phyloP scores from a whole-genome alignment of 2,797 vertebrate genomes.

The Poliocrania exsul region DNA sequence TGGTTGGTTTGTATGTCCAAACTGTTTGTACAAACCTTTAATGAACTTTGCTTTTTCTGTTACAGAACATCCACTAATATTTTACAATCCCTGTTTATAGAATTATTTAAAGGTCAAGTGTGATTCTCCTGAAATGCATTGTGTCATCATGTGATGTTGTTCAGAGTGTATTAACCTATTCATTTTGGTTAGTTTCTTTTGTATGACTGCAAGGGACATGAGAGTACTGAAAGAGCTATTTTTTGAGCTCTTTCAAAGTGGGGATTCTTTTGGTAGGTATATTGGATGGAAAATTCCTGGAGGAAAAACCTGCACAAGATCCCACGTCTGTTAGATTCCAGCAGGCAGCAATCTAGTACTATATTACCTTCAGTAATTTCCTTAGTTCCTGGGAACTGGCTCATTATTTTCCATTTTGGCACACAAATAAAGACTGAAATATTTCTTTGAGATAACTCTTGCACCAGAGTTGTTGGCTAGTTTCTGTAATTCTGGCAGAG shows the following conservation, averaged over 20 bases:
- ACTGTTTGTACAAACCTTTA: not conserved
- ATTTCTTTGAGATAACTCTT: constrained; percentile 13
- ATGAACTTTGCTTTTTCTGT: constrained; percentile 5
- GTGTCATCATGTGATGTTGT: not conserved
- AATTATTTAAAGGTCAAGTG: constrained; percentile 10
- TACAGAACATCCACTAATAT: not conserved
- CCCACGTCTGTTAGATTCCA: not conserved
- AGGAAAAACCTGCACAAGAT: not conserved
- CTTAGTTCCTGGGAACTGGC: not conserved
- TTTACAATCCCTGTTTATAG: not conserved
- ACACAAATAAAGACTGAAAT: not conserved
- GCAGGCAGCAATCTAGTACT: not conserved
- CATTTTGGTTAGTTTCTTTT: not conserved
- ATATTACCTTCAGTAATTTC: not conserved
- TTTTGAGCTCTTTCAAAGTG: not conserved
- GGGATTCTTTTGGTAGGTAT: not conserved
- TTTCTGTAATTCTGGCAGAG: not conserved
- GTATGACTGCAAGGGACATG: not conserved
- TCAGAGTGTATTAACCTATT: not conserved
- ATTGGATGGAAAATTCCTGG: not conserved
- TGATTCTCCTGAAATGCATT: not conserved
- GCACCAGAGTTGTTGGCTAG: not conserved
- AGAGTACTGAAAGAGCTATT: not conserved
- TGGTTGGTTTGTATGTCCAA: not conserved
- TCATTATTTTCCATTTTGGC: constrained; percentile 17